Conservation (phyloP, 1,140 invertebrate species). For the Rhynchophorus ferrugineus region DNA sequence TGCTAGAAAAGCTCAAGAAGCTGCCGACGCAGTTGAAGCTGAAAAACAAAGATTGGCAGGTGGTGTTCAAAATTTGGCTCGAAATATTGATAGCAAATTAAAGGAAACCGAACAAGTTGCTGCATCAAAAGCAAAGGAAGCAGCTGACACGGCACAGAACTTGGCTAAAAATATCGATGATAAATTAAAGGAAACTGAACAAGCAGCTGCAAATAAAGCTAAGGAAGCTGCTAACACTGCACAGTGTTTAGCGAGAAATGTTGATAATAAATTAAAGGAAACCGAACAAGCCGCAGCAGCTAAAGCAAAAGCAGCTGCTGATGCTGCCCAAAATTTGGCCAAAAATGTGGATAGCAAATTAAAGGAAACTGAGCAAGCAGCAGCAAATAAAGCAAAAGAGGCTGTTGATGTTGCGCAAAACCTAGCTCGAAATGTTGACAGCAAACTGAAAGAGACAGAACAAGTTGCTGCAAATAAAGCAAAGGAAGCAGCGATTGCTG, state of each 20-base stretch:
- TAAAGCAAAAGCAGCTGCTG: conserved; percentile 18
- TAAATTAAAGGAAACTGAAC: background rate
- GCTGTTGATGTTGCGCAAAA: conserved; percentile 7
- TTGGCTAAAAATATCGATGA: background rate
- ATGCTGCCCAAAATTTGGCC: conserved; percentile 17
- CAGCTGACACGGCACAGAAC: conserved; percentile 3
- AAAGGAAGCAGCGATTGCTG: background rate
- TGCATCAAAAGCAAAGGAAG: too few relatives aligned
- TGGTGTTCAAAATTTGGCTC: conserved; percentile 5
- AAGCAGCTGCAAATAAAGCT: conserved; percentile 3
- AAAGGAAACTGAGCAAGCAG: conserved; percentile 15
- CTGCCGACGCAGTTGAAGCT: conserved; percentile 13
- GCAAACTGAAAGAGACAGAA: conserved; percentile 8
- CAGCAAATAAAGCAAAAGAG: conserved; percentile 8
- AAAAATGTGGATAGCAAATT: conserved; percentile 15
- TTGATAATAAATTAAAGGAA: conserved; percentile 19
- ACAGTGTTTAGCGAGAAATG: conserved; percentile 6
- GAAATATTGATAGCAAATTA: conserved; percentile 15
- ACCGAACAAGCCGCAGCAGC: conserved; percentile 12
- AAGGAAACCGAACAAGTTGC: too few relatives aligned
- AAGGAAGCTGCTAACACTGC: conserved; percentile 1
- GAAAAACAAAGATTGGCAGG: conserved; percentile 9
- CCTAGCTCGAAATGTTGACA: conserved; percentile 10
- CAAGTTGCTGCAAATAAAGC: conserved; percentile 10
- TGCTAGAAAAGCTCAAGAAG: conserved; percentile 6